Base-by-base conservation (phyloP, 1,140 invertebrate species). In the Zaprionus tsacasi region DNA sequence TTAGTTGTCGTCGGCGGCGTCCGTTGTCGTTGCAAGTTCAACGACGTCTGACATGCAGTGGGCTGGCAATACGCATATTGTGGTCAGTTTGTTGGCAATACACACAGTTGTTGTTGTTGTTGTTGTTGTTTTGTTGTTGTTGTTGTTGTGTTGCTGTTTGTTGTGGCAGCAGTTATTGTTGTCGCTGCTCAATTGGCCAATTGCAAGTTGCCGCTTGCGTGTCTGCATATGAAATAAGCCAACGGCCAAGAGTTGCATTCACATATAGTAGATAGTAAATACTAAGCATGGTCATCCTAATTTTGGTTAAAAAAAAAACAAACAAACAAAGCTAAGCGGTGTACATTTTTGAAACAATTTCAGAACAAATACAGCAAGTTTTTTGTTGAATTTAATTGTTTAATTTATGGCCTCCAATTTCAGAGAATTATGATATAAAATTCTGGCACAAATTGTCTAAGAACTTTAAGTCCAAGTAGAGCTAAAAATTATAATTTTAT, bases 11-110 rank as follows among this genome's bases (percentile, higher is more conserved):
- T 61, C 21, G 13, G 15, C 3, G 27, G 33, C 17, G 77, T 81
- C 85, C 78, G 81, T 56, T 74, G 63, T 40, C 70, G 63, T 59
- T 67, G 70, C 66, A 66, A 79, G 86, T 89, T 89, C 70, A 89
- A 77, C 85, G 81, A 85, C 79, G 81, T 89, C 78, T 88, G 81
- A 48, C 21, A 38, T 74, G 67, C 52, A 57, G 10, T 67, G 36
- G 33, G 15, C 17, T 59, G 57, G 60, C 69, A 71, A 76, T 76
- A 68, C 63, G 57, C 61, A 68, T 58, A 40, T 27, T 56, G 21
- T 55, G 50, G 45, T 52, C 61, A 21, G 21, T 30, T 6, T 38
- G 35, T 54, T 12, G 11, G 25, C 12, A 45, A 45, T 45, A n/a
- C 11, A 33, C 6, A 30, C 55, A 63, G 36, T 57, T 56, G 36